Base-by-base conservation (phyloP, 2,797 vertebrate species). In the Cryptoprocta ferox region DNA sequence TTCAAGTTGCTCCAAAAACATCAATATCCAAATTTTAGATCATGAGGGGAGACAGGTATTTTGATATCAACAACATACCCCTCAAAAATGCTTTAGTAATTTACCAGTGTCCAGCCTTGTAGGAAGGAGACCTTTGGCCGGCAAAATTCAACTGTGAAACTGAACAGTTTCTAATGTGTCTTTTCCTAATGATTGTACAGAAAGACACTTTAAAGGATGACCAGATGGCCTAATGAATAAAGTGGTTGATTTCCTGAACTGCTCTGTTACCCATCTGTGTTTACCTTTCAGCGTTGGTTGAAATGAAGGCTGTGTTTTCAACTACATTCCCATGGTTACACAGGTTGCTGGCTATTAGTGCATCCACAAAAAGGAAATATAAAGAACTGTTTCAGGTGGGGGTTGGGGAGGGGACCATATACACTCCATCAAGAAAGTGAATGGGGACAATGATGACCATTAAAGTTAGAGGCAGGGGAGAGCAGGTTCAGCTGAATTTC, bases 141-240 rank as follows among this genome's bases (percentile, higher is more conserved):
- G n/a, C 42, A 42, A 42, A 35, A 53, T 50, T 68, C 35, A 7
- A 50, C 50, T n/a, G 11, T 65, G 48, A 91, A 48, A 32, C 32
- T 65, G 15, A 75, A n/a, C n/a, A 87, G 32, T 39, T 63, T 86
- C 63, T 48, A 39, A 68, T 61, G 61, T 68, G 32, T 88, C 83
- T 84, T 80, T 85, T 85, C 66, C 80, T 84, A 11, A 37, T 32
- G 37, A 70, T 21, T n/a, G 15, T 30, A 32, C 16, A 37, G 79
- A 88, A 97, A 76, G 86, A 48, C 42, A 66, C 32, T 11, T 6
- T 12, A 8, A 95, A 87, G 71, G 79, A 42, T 87, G 61, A 91
- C 59, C 92, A 97, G 91, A 84, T 95, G 85, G 93, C 78, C 79
- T 96, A 35, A 85, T 85, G 91, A 56, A 89, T 73, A 11, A 91